These are phyloP conservation scores for Gymnogyps californianus DNA, from an alignment of 2,113 vertebrate genomes.

Conservation along the genomic window DNA sequence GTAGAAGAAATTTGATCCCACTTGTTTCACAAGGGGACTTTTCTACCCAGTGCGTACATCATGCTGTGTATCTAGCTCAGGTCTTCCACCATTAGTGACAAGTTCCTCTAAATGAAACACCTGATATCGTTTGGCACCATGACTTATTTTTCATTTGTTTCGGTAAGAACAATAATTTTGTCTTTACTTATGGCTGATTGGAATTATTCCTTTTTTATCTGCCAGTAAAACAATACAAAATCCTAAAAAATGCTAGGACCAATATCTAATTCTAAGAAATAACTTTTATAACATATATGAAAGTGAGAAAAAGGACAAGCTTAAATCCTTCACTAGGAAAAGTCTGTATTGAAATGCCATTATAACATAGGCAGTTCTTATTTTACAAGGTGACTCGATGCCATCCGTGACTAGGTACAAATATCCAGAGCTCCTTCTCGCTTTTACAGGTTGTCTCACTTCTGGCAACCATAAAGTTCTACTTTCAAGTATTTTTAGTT, in stretches of 20 bases:
- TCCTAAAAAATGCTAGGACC: background rate
- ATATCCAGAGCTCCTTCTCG: background rate
- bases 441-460: background rate
- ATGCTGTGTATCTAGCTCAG: background rate
- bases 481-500: background rate
- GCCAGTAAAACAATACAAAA: background rate
- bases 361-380: background rate
- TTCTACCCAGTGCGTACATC: rapidly evolving
- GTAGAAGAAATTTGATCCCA: background rate
- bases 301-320: background rate
- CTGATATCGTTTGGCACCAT: background rate
- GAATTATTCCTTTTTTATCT: background rate
- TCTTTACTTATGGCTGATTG: background rate
- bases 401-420: background rate
- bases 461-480: background rate
- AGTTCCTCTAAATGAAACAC: background rate
- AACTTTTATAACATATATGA: background rate
- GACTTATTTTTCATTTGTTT: background rate
- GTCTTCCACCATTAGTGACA: background rate
- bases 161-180: background rate
- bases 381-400: background rate
- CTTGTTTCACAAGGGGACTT: background rate
- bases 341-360: background rate
- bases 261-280: background rate
- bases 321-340: background rate